These are phyloP conservation scores for Drosophila repleta DNA, from an alignment of 1,140 invertebrate species.

Conservation along the genomic window DNA sequence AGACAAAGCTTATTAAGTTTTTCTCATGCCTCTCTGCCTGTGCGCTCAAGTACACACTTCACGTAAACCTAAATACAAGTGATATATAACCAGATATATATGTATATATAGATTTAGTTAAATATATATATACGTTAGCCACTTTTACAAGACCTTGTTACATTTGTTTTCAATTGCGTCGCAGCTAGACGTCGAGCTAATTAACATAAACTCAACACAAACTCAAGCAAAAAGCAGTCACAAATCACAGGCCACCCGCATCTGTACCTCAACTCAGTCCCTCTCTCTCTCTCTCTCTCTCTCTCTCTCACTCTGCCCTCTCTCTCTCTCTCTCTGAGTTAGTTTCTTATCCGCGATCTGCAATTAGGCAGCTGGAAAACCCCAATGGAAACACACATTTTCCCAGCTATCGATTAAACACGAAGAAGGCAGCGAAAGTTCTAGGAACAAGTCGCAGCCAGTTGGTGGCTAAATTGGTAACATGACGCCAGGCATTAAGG, in stretches of 20 bases:
- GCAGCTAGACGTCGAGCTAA: constrained; percentile 49
- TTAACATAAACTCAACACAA: constrained; percentile 44
- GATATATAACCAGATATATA: neutral
- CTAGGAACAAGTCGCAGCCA: constrained; percentile 32
- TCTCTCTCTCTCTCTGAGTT: constrained; percentile 1
- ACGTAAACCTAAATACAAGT: constrained; percentile 4
- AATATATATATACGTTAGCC: neutral
- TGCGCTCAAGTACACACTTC: constrained; percentile 5
- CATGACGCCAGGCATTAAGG: constrained; percentile 74
- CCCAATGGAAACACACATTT: constrained; percentile 17
- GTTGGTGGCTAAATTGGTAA: constrained; percentile 59
- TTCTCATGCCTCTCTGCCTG: neutral
- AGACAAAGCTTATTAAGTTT: neutral
- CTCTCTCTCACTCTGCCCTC: too few species aligned
- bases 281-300: too few species aligned
- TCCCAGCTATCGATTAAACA: constrained; percentile 70
- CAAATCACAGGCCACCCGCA: constrained; percentile 27
- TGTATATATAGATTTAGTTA: neutral
- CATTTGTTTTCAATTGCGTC: constrained; percentile 47
- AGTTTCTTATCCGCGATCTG: constrained; percentile 59
- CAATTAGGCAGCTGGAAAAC: constrained; percentile 48
- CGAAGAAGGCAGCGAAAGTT: constrained; percentile 65
- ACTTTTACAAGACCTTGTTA: constrained; percentile 4
- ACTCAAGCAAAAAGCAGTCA: constrained; percentile 39
- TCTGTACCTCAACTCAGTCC: neutral